Evolutionary conservation across 2,888 invertebrate genomes (phyloP).

Genomic region (Amblyjoppa fuscipennis): DNA sequence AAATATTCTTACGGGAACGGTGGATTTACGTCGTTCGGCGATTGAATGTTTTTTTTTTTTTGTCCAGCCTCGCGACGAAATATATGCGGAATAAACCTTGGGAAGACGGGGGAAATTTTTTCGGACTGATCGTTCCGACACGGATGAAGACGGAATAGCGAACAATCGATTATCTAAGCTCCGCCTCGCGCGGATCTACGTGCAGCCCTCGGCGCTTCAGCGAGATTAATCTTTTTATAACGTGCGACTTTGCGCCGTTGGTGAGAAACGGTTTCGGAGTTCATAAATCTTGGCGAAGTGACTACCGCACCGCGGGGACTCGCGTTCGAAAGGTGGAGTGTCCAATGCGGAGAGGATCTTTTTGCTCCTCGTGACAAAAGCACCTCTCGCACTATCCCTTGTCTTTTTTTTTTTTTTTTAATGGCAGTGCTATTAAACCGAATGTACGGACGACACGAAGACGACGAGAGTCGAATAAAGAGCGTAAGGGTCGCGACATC

Average conservation of each 20-base stretch:
- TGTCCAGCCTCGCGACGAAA: not conserved
- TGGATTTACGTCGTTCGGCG: conserved; percentile 6
- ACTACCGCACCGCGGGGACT: not conserved
- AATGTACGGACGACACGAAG: conserved; percentile 13
- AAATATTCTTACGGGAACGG: not conserved
- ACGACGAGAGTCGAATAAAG: not conserved
- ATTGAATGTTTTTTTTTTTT: conserved; percentile 56
- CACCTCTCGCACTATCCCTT: not conserved
- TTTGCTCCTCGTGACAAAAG: not conserved
- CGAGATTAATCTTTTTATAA: conserved; percentile 64
- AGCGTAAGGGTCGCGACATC: not conserved
- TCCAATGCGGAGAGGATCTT: not conserved
- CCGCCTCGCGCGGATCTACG: conserved; percentile 25
- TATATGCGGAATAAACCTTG: conserved; percentile 1
- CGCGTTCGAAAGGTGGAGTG: conserved; percentile 11
- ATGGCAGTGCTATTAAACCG: not conserved
- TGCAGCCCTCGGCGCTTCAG: conserved; percentile 33
- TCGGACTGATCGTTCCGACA: conserved; percentile 47
- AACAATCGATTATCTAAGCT: conserved; percentile 62
- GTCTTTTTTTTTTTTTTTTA: conserved; percentile 20
- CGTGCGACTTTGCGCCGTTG: conserved; percentile 23
- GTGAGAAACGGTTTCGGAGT: conserved; percentile 35
- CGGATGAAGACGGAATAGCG: conserved; percentile 61
- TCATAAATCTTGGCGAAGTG: conserved; percentile 55
- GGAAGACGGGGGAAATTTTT: conserved; percentile 33